phyloP scores from a whole-genome alignment of 2,797 vertebrate genomes.

The Menidia menidia region DNA sequence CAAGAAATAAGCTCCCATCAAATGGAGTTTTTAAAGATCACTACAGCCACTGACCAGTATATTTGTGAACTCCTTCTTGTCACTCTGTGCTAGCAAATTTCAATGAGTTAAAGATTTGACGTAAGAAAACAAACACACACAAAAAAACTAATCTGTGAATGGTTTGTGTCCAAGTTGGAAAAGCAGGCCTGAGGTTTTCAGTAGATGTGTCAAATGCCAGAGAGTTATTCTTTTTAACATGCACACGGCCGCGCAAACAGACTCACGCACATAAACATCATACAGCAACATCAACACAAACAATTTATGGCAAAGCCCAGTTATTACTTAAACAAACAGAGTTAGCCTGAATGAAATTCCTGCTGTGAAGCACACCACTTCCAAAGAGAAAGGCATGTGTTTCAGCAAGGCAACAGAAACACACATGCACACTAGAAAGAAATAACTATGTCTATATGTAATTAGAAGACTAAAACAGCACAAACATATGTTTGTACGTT shows the following conservation, averaged over 20 bases:
- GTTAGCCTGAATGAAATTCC: constrained; percentile 70
- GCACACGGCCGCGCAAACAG: constrained; percentile 6
- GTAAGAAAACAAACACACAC: neutral
- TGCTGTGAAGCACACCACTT: constrained; percentile 66
- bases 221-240: constrained; percentile 47
- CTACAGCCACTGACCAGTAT: constrained; percentile 15
- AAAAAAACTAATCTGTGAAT: constrained; percentile 35
- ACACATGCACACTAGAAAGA: constrained; percentile 31
- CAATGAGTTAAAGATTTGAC: constrained; percentile 22
- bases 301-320: constrained; percentile 69
- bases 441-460: constrained; percentile 78
- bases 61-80: constrained; percentile 27
- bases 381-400: constrained; percentile 65
- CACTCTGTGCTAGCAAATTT: constrained; percentile 8
- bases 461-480: constrained; percentile 79
- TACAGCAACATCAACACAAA: constrained; percentile 58
- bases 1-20: constrained; percentile 46
- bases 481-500: constrained; percentile 77
- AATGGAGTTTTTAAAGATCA: constrained; percentile 37
- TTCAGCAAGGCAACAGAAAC: constrained; percentile 41
- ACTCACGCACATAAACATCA: constrained; percentile 13
- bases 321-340: constrained; percentile 75
- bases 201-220: constrained; percentile 47
- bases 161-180: constrained; percentile 50
- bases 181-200: constrained; percentile 40